Conservation (phyloP, 2,797 vertebrate species). For the Percopsis omiscomaycus region DNA sequence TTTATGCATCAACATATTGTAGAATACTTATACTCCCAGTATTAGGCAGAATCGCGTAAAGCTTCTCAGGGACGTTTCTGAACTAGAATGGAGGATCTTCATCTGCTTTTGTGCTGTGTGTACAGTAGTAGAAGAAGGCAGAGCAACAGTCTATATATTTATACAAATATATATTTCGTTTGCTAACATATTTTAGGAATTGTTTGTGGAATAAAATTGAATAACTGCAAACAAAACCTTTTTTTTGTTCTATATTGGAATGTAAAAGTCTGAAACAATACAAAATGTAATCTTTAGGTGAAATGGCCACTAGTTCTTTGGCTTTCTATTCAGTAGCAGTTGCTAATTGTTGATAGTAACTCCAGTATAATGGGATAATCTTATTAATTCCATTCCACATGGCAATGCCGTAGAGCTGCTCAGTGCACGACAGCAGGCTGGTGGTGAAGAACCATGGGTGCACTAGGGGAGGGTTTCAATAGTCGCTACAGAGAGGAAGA, state of each 20-base stretch:
- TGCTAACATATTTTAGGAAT: no score
- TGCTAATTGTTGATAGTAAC: no score
- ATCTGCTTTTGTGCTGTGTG: not conserved
- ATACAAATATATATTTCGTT: no score
- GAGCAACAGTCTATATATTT: not conserved
- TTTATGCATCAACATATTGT: no score
- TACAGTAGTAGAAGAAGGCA: not conserved
- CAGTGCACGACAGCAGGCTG: not conserved
- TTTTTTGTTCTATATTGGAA: no score
- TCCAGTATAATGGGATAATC: no score
- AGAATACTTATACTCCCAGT: no score
- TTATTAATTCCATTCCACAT: conserved; percentile 8
- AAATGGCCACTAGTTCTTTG: not conserved
- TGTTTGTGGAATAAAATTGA: no score
- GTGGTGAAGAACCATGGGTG: conserved; percentile 35
- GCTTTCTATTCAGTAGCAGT: not conserved
- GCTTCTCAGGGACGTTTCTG: no score
- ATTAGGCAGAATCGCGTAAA: no score
- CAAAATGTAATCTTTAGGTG: not conserved
- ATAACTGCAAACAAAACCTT: no score
- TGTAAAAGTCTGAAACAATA: not conserved
- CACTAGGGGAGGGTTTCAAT: conserved; percentile 12
- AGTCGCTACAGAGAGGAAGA: conserved; percentile 56
- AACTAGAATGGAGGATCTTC: no score
- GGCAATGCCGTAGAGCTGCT: conserved; percentile 9